These are phyloP conservation scores for Nasonia vitripennis DNA, from an alignment of 1,140 invertebrate genomes.

Conservation along the genomic window DNA sequence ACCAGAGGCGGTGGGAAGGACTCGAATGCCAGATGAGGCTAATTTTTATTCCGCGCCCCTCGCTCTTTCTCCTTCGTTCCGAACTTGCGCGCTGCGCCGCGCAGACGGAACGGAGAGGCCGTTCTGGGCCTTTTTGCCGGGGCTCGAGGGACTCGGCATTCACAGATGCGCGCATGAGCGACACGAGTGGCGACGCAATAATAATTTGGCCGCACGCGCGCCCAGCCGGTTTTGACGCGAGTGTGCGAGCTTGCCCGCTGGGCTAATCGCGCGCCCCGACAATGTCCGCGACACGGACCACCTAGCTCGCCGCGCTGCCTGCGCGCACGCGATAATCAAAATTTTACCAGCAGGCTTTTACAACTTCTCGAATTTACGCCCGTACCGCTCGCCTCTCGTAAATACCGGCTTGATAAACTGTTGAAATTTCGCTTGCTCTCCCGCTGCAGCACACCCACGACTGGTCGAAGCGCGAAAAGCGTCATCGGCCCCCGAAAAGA, in stretches of 20 bases:
- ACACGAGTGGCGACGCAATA: constrained; percentile 2
- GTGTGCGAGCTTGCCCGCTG: not conserved
- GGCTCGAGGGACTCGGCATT: too few relatives aligned
- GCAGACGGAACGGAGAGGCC: not conserved
- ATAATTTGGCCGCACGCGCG: not conserved
- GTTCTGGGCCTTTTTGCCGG: not conserved
- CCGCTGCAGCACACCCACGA: too few relatives aligned
- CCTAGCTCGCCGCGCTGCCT: not conserved
- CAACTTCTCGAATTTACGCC: constrained; percentile 12
- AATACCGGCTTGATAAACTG: constrained; percentile 13
- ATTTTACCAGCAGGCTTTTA: constrained; percentile 16
- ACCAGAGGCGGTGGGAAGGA: constrained; percentile 38
- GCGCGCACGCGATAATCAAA: not conserved
- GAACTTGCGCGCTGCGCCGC: not conserved
- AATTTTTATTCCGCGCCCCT: constrained; percentile 52
- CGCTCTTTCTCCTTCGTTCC: not conserved
- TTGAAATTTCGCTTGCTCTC: not conserved
- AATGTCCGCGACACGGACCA: constrained; percentile 8
- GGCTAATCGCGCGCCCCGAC: not conserved
- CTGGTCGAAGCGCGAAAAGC: too few relatives aligned
- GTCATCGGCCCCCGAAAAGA: too few relatives aligned
- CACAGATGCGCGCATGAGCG: too few relatives aligned
- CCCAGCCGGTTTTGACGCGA: not conserved
- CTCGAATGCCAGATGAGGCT: constrained; percentile 58
- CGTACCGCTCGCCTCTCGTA: not conserved